phyloP scores from a whole-genome alignment of 2,797 vertebrate genomes.

The Oophaga sylvatica region DNA sequence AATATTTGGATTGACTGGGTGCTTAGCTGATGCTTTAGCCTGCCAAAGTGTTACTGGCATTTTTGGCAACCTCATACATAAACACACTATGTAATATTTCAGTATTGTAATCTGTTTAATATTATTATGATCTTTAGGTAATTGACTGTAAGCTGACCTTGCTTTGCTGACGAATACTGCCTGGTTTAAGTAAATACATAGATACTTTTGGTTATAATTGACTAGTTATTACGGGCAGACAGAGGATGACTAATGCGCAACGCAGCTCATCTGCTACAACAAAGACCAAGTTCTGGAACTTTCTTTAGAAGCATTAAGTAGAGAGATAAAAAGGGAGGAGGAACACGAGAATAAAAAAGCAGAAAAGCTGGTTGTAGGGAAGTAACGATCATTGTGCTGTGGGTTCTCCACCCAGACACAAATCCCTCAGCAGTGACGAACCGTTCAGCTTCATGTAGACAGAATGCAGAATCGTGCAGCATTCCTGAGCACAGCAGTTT shows the following conservation, averaged over 20 bases:
- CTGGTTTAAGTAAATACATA: constrained; percentile 49
- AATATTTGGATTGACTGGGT: constrained; percentile 26
- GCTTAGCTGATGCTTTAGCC: constrained; percentile 12
- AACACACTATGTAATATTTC: constrained; percentile 49
- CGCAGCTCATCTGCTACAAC: constrained; percentile 54
- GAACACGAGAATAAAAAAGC: constrained; percentile 56
- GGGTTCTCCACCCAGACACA: constrained; percentile 54
- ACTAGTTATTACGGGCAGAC: constrained; percentile 52
- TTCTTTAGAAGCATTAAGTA: constrained; percentile 57
- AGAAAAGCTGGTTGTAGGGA: constrained; percentile 59
- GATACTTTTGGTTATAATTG: constrained; percentile 51
- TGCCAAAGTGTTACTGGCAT: constrained; percentile 31
- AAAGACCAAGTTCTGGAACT: constrained; percentile 50
- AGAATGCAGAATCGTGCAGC: constrained; percentile 44
- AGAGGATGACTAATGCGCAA: constrained; percentile 53
- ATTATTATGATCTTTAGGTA: constrained; percentile 47
- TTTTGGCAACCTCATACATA: constrained; percentile 37
- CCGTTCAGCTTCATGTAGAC: constrained; percentile 44
- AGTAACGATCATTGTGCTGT: constrained; percentile 51
- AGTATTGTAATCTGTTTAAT: constrained; percentile 49
- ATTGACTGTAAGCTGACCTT: constrained; percentile 43
- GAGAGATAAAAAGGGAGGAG: constrained; percentile 59
- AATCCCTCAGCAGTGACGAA: constrained; percentile 58
- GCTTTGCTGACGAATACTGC: constrained; percentile 26
- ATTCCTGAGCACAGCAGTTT: constrained; percentile 42